Percentiles rank a stretch among this genome's conserved stretches.
Evolutionary conservation across 1,140 invertebrate genomes (phyloP).

Genomic region (Tetragnatha versicolor): DNA sequence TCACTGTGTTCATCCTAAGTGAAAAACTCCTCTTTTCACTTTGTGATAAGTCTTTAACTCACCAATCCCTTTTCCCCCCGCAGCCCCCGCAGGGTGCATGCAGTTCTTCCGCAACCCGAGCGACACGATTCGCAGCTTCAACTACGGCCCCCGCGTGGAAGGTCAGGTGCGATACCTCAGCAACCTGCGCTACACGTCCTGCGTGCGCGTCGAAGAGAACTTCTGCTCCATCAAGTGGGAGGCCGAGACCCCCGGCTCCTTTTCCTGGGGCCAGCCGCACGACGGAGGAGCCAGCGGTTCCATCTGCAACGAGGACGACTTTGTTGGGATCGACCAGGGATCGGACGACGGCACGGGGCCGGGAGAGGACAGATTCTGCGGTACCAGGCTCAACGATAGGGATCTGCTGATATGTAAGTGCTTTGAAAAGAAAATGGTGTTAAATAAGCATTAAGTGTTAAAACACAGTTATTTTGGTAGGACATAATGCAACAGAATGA

Average conservation of each 20-base stretch:
- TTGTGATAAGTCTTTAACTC: background rate
- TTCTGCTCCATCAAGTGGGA: constrained; percentile 77
- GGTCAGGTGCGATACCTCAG: constrained; percentile 77
- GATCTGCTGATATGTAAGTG: constrained; percentile 59
- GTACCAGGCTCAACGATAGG: constrained; percentile 56
- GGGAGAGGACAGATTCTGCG: constrained; percentile 60
- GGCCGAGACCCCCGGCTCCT: constrained; percentile 58
- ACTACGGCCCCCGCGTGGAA: constrained; percentile 64
- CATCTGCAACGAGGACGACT: constrained; percentile 60
- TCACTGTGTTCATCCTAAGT: too few relatives aligned
- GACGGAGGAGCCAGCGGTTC: constrained; percentile 58
- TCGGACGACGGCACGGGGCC: constrained; percentile 58
- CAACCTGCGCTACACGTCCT: constrained; percentile 88
- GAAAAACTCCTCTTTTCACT: too few relatives aligned
- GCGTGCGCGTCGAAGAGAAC: constrained; percentile 82
- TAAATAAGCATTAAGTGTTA: background rate
- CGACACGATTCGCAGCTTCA: constrained; percentile 75
- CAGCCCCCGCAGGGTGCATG: constrained; percentile 72
- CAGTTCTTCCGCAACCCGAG: constrained; percentile 72
- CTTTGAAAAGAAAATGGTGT: background rate
- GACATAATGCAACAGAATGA: background rate
- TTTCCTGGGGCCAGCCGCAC: constrained; percentile 58
- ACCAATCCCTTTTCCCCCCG: background rate
- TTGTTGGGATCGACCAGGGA: constrained; percentile 60
- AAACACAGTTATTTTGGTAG: background rate